A percentile compares a stretch with the other conserved stretches of the same genome.
Evolutionary conservation across 2,113 vertebrate species (phyloP).

Genomic region (Cygnus buccinator): DNA sequence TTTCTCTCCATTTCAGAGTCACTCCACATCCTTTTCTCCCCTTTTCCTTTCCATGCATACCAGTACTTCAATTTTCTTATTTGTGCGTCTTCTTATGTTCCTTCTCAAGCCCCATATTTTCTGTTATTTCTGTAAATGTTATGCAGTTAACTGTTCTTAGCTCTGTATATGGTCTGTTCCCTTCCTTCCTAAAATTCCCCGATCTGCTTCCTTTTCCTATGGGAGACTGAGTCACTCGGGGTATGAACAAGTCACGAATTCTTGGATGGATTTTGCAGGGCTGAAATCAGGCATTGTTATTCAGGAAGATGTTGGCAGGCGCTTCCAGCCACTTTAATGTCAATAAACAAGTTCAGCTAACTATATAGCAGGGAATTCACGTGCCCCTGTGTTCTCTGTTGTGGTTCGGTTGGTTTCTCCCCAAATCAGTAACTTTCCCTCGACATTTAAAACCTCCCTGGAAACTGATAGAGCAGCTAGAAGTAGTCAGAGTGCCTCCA

Average conservation of each 20-base stretch:
- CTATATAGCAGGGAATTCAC: neutral
- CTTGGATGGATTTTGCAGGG: constrained; percentile 11
- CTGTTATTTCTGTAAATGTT: neutral
- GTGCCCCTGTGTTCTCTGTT: neutral
- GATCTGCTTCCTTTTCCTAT: neutral
- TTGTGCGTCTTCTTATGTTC: neutral
- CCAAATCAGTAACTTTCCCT: neutral
- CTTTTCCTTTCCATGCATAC: neutral
- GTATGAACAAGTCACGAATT: neutral
- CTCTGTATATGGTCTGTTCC: neutral
- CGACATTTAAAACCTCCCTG: neutral
- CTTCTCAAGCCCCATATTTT: neutral
- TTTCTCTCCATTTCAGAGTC: neutral
- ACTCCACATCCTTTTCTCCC: neutral
- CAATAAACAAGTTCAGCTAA: neutral
- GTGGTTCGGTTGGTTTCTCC: neutral
- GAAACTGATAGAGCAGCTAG: neutral
- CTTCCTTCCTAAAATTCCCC: constrained; percentile 17
- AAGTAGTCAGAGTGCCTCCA: neutral
- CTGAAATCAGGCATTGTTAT: neutral
- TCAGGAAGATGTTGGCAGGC: neutral
- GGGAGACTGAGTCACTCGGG: neutral
- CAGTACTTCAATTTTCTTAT: neutral
- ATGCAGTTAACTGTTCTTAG: neutral
- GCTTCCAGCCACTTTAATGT: neutral